Evolutionary conservation across 2,888 invertebrate genomes (phyloP), one percentile per base, ranked within the genome.

Genomic region (Ornithoptera priamus): DNA sequence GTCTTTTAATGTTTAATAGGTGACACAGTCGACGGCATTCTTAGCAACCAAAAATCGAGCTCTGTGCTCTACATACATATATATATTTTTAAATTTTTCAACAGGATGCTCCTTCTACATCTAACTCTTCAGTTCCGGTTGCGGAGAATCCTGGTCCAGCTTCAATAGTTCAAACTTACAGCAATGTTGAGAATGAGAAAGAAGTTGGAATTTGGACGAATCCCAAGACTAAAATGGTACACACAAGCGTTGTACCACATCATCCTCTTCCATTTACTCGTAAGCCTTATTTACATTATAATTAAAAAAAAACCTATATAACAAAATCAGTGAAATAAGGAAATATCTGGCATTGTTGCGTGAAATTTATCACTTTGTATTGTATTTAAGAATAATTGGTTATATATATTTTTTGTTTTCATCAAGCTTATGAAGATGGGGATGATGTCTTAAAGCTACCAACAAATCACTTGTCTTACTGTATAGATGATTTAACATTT

Each of bases 341-440:
- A 46, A 46, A 2, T 46, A 15, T 46, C 46, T 46, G 2, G 3
- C 46, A 12, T 46, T 46, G 46, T 46, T 46, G 30, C 3, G 3
- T 30, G 30, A 30, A 4, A 30, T 30, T 30, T 3, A 30, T 30
- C 12, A 46, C 12, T 15, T 12, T 46, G 39, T 39, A 46, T 46
- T 46, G 12, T 10, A 15, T 15, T 12, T 46, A 46, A 46, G 15
- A 3, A 12, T 30, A 30, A 30, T 30, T 30, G 3, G 3, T 30
- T 30, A 30, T 30, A 3, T 30, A 15, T 46, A 68, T 68, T 60
- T 22, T 70, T 71, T 68, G 66, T 18, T 57, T 71, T 70, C 69
- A 61, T 68, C 59, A 76, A 95, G 95, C 95, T 71, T 95, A 95
- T 76, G 95, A 95, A 90, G 95, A 95, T 81, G 90, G 90, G 75